These are phyloP conservation scores for Bettongia penicillata DNA, from an alignment of 2,113 vertebrate species.

Conservation along the genomic window DNA sequence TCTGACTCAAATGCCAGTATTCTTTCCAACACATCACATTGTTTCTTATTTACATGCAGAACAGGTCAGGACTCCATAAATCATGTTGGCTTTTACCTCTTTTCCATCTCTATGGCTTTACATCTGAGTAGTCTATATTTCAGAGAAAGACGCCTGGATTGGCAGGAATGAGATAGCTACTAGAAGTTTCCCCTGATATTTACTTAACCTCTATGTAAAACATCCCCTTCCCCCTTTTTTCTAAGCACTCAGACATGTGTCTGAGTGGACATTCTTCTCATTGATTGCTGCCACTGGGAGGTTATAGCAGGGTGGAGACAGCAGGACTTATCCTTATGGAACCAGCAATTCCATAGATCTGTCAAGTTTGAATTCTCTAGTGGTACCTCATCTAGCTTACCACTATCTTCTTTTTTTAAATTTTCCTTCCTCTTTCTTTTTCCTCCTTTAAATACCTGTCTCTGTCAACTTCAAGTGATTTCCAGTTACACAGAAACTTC, in stretches of 20 bases:
- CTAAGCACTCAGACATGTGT: constrained; percentile 58
- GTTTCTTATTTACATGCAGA: constrained; percentile 66
- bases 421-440: constrained; percentile 11
- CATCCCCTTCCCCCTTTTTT: background rate
- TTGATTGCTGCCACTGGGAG: constrained; percentile 46
- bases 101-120: constrained; percentile 59
- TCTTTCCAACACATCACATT: constrained; percentile 28
- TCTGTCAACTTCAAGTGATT: background rate
- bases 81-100: constrained; percentile 71
- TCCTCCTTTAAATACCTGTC: background rate
- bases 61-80: constrained; percentile 64
- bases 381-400: constrained; percentile 72
- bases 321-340: constrained; percentile 68
- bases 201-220: constrained; percentile 58
- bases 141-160: constrained; percentile 49
- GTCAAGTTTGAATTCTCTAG: constrained; percentile 70
- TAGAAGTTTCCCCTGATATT: constrained; percentile 54
- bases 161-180: constrained; percentile 45
- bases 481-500: background rate
- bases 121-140: constrained; percentile 32
- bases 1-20: background rate
- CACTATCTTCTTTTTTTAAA: constrained; percentile 61
- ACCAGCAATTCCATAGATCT: constrained; percentile 80
- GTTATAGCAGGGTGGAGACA: constrained; percentile 59
- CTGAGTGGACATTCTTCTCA: constrained; percentile 63